Conservation (phyloP, 2,113 vertebrate species). For the Ammospiza nelsoni region DNA sequence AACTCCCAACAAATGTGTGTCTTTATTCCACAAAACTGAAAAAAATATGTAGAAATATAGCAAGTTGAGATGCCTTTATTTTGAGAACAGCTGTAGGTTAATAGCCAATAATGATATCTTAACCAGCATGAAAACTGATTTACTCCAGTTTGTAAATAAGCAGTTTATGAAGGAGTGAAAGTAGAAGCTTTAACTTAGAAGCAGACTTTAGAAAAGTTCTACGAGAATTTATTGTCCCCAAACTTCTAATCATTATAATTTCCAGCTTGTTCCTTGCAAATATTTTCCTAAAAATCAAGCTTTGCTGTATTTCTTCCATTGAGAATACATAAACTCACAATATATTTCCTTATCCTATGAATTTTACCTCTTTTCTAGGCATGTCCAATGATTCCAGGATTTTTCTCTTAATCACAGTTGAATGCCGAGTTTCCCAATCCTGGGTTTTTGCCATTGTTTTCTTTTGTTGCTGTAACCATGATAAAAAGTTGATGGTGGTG, state of each 20-base stretch:
- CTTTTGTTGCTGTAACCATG: not conserved
- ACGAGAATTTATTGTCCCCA: not conserved
- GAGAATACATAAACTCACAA: not conserved
- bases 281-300: not conserved
- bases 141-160: not conserved
- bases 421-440: not conserved
- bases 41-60: not conserved
- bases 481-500: not conserved
- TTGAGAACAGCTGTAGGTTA: not conserved
- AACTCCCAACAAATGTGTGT: not conserved
- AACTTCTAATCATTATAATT: not conserved
- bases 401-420: not conserved
- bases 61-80: not conserved
- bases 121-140: not conserved
- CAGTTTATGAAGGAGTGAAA: not conserved
- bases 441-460: not conserved
- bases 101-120: not conserved
- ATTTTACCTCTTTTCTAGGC: not conserved
- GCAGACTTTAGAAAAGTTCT: not conserved
- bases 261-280: not conserved
- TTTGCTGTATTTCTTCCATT: not conserved
- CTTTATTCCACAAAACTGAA: not conserved
- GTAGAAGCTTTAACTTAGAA: not conserved
- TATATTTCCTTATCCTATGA: not conserved
- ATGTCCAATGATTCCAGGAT: not conserved